Conservation (phyloP, 2,797 vertebrate genomes). For the Gymnoscopelus microlampas region DNA sequence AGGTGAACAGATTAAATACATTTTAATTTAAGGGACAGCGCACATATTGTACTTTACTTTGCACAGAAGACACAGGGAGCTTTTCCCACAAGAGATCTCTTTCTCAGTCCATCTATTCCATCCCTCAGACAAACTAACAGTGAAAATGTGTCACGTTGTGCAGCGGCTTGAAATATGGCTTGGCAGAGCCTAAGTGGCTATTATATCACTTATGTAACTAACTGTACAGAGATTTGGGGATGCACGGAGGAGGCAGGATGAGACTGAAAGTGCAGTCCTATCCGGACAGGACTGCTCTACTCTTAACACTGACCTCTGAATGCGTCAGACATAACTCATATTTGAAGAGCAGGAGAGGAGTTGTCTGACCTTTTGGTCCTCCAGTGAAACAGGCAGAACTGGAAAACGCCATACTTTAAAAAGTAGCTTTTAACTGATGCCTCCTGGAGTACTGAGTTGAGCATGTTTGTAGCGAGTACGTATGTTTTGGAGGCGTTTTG, state of each 20-base stretch:
- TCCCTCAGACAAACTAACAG: conserved; percentile 13
- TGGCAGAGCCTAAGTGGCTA: conserved; percentile 34
- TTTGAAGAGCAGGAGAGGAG: neutral
- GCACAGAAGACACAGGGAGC: neutral
- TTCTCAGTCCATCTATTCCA: conserved; percentile 4
- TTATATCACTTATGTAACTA: conserved; percentile 43
- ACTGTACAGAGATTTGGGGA: conserved; percentile 11
- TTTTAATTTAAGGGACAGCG: neutral
- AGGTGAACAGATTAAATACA: neutral
- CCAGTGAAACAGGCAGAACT: neutral
- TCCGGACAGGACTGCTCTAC: neutral
- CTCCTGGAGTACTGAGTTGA: too few species aligned
- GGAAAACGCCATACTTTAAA: too few species aligned
- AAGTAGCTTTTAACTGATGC: too few species aligned
- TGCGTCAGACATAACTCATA: conserved; percentile 13
- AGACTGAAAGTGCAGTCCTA: neutral
- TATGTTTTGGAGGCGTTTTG: too few species aligned
- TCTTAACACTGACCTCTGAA: conserved; percentile 3
- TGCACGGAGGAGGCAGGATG: conserved; percentile 11
- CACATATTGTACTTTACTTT: neutral
- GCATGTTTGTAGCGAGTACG: too few species aligned
- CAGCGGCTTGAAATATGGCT: conserved; percentile 31
- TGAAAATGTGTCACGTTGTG: conserved; percentile 22
- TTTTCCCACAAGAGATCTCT: neutral
- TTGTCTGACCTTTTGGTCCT: neutral